Percentiles rank a stretch among this genome's conserved stretches.
Evolutionary conservation across 1,140 invertebrate genomes (phyloP).

Genomic region (Pomacea maculata): DNA sequence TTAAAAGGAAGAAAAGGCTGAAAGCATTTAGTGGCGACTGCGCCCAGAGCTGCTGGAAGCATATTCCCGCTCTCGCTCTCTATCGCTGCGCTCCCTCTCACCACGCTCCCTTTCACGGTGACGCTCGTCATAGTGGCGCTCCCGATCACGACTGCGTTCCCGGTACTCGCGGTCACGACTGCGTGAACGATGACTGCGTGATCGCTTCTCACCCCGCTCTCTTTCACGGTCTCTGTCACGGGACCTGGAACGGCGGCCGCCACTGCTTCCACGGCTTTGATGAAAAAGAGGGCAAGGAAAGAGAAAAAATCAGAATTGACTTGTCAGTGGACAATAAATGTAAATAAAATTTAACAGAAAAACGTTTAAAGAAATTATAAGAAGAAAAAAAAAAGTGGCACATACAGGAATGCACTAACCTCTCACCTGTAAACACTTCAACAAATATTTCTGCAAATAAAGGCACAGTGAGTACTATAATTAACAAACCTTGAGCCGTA

Average conservation of each 20-base stretch:
- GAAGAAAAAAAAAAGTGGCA: no score
- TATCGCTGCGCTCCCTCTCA: slow-evolving; percentile 33
- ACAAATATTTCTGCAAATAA: no score
- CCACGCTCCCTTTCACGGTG: slow-evolving; percentile 59
- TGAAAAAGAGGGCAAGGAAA: slow-evolving; percentile 11
- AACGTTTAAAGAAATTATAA: no score
- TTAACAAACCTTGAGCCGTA: slow-evolving; percentile 77
- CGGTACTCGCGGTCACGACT: slow-evolving; percentile 65
- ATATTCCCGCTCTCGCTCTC: slow-evolving; percentile 51
- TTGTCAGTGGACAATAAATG: background rate
- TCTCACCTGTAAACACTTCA: no score
- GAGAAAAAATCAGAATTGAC: background rate
- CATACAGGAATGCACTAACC: no score
- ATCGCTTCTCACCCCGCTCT: slow-evolving; percentile 46
- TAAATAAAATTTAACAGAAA: slow-evolving; percentile 6
- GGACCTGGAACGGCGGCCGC: slow-evolving; percentile 69
- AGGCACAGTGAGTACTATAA: no score
- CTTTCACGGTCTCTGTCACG: slow-evolving; percentile 80
- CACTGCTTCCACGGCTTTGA: slow-evolving; percentile 34
- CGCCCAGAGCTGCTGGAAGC: slow-evolving; percentile 36
- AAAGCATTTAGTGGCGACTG: slow-evolving; percentile 6
- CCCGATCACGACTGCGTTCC: slow-evolving; percentile 77
- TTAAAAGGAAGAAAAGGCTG: background rate
- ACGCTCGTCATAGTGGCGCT: slow-evolving; percentile 64
- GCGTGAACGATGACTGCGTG: slow-evolving; percentile 69